phyloP scores from a whole-genome alignment of 2,113 vertebrate species.

The Apodemus speciosus region DNA sequence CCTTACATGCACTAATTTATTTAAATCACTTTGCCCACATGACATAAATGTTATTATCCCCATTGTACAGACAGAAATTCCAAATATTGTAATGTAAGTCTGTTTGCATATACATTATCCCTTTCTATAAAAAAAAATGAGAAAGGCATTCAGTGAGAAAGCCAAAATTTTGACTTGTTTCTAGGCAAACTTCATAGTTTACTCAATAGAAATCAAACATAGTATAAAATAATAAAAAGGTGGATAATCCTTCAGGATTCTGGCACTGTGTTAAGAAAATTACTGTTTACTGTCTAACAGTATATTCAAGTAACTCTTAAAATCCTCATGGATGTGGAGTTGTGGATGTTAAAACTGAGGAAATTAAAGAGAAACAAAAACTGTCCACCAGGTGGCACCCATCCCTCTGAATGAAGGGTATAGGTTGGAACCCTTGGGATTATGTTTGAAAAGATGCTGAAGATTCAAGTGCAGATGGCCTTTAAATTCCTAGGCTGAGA shows the following conservation, averaged over 20 bases:
- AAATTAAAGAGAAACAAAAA: background rate
- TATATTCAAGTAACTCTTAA: background rate
- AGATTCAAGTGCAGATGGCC: background rate
- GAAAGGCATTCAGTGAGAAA: background rate
- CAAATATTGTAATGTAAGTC: background rate
- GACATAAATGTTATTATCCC: background rate
- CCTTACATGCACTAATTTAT: background rate
- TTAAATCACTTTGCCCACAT: background rate
- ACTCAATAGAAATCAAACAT: constrained; percentile 17
- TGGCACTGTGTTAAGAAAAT: background rate
- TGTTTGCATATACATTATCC: background rate
- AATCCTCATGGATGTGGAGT: fast-evolving
- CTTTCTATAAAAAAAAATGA: constrained; percentile 2
- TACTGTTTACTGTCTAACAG: too few species aligned
- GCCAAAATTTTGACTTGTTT: constrained; percentile 36
- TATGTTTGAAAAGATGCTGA: background rate
- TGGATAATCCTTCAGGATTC: background rate
- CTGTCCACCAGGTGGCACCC: constrained; percentile 71
- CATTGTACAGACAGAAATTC: background rate
- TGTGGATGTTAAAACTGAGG: background rate
- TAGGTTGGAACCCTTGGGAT: background rate
- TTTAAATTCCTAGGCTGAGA: background rate
- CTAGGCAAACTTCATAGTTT: background rate
- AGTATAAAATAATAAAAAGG: background rate
- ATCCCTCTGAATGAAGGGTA: background rate